Evolutionary conservation across 2,888 invertebrate genomes (phyloP).

Genomic region (Ceramica pisi): DNA sequence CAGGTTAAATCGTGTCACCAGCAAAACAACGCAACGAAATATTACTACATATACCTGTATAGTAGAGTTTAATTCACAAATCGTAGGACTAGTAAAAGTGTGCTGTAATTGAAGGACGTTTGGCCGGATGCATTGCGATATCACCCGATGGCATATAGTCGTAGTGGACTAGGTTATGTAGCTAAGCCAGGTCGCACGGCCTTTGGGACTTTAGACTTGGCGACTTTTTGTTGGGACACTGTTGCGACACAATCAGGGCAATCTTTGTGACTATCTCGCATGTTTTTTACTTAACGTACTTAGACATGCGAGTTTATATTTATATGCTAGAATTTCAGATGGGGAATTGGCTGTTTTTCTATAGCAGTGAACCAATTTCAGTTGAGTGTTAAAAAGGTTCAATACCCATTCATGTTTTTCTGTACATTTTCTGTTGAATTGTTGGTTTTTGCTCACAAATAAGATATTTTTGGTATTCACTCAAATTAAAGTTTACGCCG

Average conservation of each 20-base stretch:
- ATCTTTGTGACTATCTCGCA: background rate
- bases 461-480: too few species aligned
- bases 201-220: slow-evolving; percentile 12
- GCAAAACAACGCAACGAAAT: background rate
- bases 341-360: too few species aligned
- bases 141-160: slow-evolving; percentile 45
- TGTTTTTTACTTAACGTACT: background rate
- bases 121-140: slow-evolving; percentile 73
- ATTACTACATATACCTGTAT: background rate
- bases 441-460: background rate
- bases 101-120: slow-evolving; percentile 73
- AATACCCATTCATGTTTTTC: too few species aligned
- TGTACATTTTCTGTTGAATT: too few species aligned
- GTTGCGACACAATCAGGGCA: background rate
- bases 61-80: slow-evolving; percentile 62
- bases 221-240: slow-evolving; percentile 31
- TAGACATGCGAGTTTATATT: background rate
- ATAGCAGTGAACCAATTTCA: too few species aligned
- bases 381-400: too few species aligned
- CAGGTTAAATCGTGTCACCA: background rate
- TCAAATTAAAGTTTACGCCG: too few species aligned
- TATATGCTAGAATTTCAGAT: too few species aligned
- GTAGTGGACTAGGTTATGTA: slow-evolving; percentile 40
- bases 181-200: slow-evolving; percentile 15
- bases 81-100: slow-evolving; percentile 71